Conservation (phyloP, 1,140 invertebrate genomes). For the Eumaeus atala region DNA sequence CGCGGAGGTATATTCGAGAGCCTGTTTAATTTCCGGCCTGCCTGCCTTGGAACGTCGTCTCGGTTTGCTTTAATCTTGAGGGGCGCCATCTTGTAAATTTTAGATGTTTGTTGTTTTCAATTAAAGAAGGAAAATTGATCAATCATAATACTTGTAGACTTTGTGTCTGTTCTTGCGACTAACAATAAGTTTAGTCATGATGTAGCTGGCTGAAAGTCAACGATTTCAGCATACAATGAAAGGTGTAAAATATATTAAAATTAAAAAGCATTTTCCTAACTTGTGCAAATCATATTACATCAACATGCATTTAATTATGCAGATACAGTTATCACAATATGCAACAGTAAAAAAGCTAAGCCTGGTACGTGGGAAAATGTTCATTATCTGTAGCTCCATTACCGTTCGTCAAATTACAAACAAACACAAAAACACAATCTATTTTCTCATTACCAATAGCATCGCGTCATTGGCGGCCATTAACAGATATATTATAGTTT, state of each 20-base stretch:
- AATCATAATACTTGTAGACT: no score
- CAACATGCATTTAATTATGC: no score
- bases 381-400: conserved; percentile 6
- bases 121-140: no score
- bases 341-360: no score
- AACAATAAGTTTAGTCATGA: no score
- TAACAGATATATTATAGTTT: conserved; percentile 10
- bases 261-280: no score
- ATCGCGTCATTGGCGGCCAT: conserved; percentile 8
- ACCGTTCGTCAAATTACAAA: conserved; percentile 6
- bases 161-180: no score
- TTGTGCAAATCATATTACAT: no score
- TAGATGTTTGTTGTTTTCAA: conserved; percentile 21
- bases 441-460: conserved; percentile 9
- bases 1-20: conserved; percentile 18
- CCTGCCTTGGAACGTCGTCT: conserved; percentile 18
- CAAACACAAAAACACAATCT: conserved; percentile 9
- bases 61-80: conserved; percentile 30
- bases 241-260: no score
- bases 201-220: no score
- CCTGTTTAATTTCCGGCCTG: conserved; percentile 31
- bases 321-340: no score
- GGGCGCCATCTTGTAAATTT: conserved; percentile 25
- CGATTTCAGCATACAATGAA: no score
- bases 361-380: background rate